Evolutionary conservation across 2,888 invertebrate species (phyloP), one percentile per base, ranked within the genome.

Genomic region (Esperia sulphurella): DNA sequence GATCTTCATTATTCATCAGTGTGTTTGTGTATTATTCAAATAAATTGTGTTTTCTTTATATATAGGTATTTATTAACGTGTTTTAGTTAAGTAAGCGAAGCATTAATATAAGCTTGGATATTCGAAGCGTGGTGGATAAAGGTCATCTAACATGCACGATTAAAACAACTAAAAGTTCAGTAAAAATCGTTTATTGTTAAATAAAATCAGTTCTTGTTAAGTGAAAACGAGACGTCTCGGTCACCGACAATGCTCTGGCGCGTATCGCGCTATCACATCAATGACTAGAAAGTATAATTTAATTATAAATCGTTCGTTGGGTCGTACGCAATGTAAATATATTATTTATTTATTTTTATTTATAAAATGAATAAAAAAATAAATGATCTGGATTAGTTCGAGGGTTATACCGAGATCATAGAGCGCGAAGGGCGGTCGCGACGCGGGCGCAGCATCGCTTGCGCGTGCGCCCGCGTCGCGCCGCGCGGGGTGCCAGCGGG

Each of bases 371-470:
- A 63, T 75, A 75, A 68, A 81, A 80, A 84, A 83, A 82, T 83
- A 84, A 68, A 81, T 75, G 79, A 80, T 77, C 75, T 82, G 67
- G 74, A 83, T 86, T 86, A 86, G 80, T 83, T 68, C 71, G 79
- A 80, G 78, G 78, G 85, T 87, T 86, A 87, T 86, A 89, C 88
- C 88, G 86, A 87, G 86, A 85, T 86, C 85, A 85, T 79, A 81
- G 83, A 77, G 75, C 71, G 77, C 71, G 75, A 72, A 71, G 79
- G 69, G 71, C 68, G 70, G 48, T 58, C 79, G 73, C 76, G 67
- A 55, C 66, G 66, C 66, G 66, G 51, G 55, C 50, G 55, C 48
- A 54, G 59, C 21, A 42, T 41, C 54, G 46, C 33, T 62, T 65
- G 65, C 59, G 65, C 50, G 45, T 43, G 51, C 57, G 60, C 61